phyloP scores from a whole-genome alignment of 2,888 invertebrate species.

The Galeopsomyia nigrocyanea region DNA sequence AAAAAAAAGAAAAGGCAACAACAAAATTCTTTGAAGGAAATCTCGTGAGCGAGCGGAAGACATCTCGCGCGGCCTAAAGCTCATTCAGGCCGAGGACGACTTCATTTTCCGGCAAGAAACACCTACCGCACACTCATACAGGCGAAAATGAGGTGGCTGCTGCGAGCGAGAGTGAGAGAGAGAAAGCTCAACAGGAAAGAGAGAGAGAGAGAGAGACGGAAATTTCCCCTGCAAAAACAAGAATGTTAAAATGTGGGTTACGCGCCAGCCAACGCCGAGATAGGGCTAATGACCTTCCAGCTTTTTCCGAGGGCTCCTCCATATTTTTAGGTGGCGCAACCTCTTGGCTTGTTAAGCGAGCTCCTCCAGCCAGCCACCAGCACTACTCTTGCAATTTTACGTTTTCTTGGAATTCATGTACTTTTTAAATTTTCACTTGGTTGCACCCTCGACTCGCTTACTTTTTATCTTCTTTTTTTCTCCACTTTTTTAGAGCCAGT shows the following conservation, averaged over 20 bases:
- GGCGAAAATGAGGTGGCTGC: constrained; percentile 41
- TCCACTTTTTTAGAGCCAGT: no score
- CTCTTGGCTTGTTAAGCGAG: no score
- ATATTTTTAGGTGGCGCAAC: constrained; percentile 15
- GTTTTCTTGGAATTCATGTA: no score
- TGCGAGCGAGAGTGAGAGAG: constrained; percentile 18
- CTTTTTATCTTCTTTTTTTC: no score
- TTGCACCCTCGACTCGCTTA: no score
- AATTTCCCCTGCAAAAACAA: constrained; percentile 23
- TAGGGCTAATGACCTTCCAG: constrained; percentile 38
- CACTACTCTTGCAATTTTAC: no score
- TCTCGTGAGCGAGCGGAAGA: constrained; percentile 6
- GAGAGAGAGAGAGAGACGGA: background rate
- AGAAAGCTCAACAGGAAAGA: constrained; percentile 5
- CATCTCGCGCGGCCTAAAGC: constrained; percentile 20
- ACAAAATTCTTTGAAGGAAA: background rate
- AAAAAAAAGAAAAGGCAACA: background rate
- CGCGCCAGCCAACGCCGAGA: constrained; percentile 9
- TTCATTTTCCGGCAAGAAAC: constrained; percentile 38
- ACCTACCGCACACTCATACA: constrained; percentile 11
- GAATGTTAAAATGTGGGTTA: constrained; percentile 25
- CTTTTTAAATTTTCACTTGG: no score
- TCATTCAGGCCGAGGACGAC: constrained; percentile 18
- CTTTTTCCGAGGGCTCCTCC: constrained; percentile 14
- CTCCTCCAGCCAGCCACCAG: no score